Conservation (phyloP, 2,113 vertebrate genomes). For the Chamaea fasciata region DNA sequence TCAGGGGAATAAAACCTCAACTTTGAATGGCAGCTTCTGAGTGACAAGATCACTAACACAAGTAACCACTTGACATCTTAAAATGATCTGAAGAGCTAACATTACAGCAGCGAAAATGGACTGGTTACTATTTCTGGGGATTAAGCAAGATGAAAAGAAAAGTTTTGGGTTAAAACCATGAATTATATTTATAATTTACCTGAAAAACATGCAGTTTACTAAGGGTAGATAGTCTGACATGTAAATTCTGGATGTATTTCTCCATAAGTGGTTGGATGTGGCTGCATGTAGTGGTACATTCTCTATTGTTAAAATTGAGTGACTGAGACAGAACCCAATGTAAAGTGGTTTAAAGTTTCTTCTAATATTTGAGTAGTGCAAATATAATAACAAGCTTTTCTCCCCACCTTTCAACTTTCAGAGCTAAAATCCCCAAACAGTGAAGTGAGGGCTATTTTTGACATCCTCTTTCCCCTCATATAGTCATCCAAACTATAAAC, state of each 20-base stretch:
- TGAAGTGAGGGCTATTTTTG: constrained; percentile 1
- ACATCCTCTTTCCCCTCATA: neutral
- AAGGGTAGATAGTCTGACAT: neutral
- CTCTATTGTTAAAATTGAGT: neutral
- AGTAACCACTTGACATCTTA: neutral
- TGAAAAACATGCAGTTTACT: neutral
- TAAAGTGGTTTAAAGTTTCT: constrained; percentile 31
- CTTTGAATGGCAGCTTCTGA: neutral
- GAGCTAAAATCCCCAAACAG: neutral
- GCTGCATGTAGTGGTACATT: neutral
- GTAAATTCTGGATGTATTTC: neutral
- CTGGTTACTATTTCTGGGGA: neutral
- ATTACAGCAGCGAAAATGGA: neutral
- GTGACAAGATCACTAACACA: neutral
- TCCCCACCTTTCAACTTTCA: neutral
- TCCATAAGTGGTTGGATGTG: neutral
- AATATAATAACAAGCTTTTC: neutral
- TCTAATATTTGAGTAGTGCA: neutral
- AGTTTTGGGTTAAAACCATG: neutral
- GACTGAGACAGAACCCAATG: neutral
- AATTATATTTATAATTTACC: neutral
- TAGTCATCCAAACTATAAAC: constrained; percentile 29
- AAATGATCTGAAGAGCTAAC: neutral
- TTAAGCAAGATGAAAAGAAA: neutral
- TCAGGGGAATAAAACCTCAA: neutral